phyloP scores from a whole-genome alignment of 2,797 vertebrate species.

The Rhabdophis nuchalis region DNA sequence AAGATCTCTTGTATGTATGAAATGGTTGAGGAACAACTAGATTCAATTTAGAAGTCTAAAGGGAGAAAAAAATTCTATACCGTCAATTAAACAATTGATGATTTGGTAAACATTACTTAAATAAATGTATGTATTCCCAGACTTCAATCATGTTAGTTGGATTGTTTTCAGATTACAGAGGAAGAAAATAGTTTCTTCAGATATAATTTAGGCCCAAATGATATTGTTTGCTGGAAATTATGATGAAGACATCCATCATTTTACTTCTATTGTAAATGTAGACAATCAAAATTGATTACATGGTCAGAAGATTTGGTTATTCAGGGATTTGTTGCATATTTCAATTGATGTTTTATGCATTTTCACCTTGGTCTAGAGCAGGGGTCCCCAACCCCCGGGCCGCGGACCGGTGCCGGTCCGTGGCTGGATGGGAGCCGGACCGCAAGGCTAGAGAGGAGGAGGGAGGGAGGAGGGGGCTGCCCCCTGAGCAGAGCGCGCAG shows the following conservation, averaged over 20 bases:
- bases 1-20: background rate
- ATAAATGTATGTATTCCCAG: background rate
- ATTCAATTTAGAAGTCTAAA: background rate
- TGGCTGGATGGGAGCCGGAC: too few relatives aligned
- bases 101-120: background rate
- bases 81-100: background rate
- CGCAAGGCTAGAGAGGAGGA: too few relatives aligned
- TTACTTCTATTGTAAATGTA: background rate
- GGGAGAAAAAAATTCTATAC: background rate
- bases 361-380: too few relatives aligned
- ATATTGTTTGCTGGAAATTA: background rate
- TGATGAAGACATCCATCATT: background rate
- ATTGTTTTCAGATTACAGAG: background rate
- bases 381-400: too few relatives aligned
- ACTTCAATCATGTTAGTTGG: background rate
- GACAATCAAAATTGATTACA: background rate
- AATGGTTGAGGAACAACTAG: background rate
- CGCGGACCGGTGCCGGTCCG: too few relatives aligned
- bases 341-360: background rate
- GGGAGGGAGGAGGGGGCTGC: too few relatives aligned
- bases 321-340: background rate
- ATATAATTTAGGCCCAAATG: background rate
- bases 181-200: background rate
- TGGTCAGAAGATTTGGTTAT: background rate
- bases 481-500: too few relatives aligned